phyloP scores from a whole-genome alignment of 1,140 invertebrate genomes.

The Pteromalus puparum region DNA sequence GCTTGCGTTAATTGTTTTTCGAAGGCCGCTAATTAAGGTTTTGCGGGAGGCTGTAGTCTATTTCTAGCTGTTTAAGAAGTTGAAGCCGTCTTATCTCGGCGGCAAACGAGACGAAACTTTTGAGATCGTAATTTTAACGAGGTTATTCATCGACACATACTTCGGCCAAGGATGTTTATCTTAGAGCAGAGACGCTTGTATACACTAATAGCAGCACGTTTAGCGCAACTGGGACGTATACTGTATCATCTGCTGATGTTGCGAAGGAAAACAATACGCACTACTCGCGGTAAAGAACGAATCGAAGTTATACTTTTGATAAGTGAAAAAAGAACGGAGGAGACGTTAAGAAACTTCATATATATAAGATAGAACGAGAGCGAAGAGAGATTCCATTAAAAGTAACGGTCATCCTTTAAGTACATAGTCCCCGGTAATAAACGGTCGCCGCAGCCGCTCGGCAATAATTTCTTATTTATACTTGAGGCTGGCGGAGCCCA shows the following conservation, averaged over 20 bases:
- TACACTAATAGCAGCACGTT: background rate
- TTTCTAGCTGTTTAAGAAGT: no score
- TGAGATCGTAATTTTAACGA: background rate
- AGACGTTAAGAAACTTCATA: background rate
- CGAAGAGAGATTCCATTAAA: conserved; percentile 29
- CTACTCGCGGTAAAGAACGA: background rate
- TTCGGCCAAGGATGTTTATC: conserved; percentile 12
- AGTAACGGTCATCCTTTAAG: conserved; percentile 39
- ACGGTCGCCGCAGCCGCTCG: background rate
- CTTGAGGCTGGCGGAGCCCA: background rate
- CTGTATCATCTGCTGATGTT: background rate
- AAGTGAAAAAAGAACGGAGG: background rate
- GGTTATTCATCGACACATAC: background rate
- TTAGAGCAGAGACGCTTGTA: background rate
- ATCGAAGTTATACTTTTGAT: conserved; percentile 5
- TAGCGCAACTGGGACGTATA: background rate
- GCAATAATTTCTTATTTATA: conserved; percentile 34
- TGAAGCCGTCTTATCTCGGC: no score
- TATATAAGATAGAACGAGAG: background rate
- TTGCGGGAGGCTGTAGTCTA: no score
- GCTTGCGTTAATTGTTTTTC: no score
- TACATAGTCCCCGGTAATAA: conserved; percentile 31
- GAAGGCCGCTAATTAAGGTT: no score
- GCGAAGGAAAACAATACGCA: background rate
- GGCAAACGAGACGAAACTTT: background rate